A percentile compares a stretch with the other conserved stretches of the same genome.
phyloP scores from a whole-genome alignment of 2,113 vertebrate species.

The Clinocottus analis region DNA sequence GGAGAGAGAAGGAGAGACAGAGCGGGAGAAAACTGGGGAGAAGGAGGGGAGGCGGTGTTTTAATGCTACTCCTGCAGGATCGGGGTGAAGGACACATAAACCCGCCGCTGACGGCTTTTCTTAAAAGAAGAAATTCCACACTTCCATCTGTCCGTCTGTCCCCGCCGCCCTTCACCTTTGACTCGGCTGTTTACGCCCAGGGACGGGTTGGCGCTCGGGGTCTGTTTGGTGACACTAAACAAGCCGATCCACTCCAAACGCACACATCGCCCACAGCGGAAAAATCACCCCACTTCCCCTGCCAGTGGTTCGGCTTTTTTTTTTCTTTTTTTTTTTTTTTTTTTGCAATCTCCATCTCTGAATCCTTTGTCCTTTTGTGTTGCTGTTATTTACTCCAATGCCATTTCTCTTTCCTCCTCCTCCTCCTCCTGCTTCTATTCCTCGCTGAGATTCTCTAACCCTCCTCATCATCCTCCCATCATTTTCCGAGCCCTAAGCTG shows the following conservation, averaged over 20 bases:
- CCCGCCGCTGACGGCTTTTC: conserved; percentile 61
- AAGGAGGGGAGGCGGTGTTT: conserved; percentile 56
- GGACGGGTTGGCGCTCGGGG: conserved; percentile 32
- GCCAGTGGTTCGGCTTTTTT: conserved; percentile 29
- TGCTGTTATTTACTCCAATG: conserved; percentile 66
- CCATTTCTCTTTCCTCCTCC: conserved; percentile 59
- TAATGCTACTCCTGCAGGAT: conserved; percentile 79
- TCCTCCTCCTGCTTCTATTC: conserved; percentile 30
- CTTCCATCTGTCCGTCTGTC: conserved; percentile 60
- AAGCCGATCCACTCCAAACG: conserved; percentile 46
- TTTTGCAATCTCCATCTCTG: conserved; percentile 57
- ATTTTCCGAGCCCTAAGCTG: conserved; percentile 74
- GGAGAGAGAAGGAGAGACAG: conserved; percentile 65
- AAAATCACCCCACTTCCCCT: conserved; percentile 55
- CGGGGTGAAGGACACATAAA: conserved; percentile 78
- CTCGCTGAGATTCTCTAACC: conserved; percentile 61
- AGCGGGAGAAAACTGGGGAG: conserved; percentile 52
- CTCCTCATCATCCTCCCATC: conserved; percentile 73
- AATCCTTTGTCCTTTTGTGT: conserved; percentile 67
- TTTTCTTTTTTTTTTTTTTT: too few relatives aligned
- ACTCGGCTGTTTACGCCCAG: conserved; percentile 58
- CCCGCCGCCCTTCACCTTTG: conserved; percentile 72
- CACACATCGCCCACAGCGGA: conserved; percentile 48
- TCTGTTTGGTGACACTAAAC: conserved; percentile 60
- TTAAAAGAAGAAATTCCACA: conserved; percentile 57